Conservation (phyloP, 2,113 vertebrate species). For the Heterochromis multidens region DNA sequence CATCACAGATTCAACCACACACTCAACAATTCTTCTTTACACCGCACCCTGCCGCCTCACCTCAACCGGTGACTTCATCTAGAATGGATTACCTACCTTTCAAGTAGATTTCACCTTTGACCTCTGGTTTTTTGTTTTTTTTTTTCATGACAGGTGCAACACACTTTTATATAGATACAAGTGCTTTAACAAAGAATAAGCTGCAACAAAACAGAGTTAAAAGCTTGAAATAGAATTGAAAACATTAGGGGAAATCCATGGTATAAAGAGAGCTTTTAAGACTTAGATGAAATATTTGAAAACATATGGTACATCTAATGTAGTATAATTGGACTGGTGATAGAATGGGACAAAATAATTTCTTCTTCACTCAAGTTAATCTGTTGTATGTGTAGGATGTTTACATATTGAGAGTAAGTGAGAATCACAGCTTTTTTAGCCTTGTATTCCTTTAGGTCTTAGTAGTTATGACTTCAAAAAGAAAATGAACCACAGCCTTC, state of each 20-base stretch:
- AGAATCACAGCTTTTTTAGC: not conserved
- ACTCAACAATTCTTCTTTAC: slow-evolving; percentile 34
- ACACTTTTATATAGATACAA: not conserved
- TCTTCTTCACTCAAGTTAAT: not conserved
- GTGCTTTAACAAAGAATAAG: not conserved
- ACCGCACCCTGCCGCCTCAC: slow-evolving; percentile 51
- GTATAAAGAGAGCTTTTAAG: not conserved
- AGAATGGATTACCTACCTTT: slow-evolving; percentile 60
- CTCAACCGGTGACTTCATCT: slow-evolving; percentile 63
- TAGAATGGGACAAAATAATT: not conserved
- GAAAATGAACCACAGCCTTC: not conserved
- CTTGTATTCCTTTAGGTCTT: not conserved
- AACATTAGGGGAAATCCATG: not conserved
- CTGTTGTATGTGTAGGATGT: not conserved
- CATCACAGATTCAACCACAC: slow-evolving; percentile 44
- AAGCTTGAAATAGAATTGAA: not conserved
- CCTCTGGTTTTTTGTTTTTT: not conserved
- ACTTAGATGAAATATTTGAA: not conserved
- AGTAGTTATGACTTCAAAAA: not conserved
- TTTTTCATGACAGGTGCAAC: slow-evolving; percentile 39
- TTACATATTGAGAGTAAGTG: not conserved
- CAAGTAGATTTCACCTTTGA: slow-evolving; percentile 59
- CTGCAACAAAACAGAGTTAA: too few relatives aligned
- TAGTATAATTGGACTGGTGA: not conserved
- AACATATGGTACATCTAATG: not conserved